Percentiles rank a stretch among this genome's conserved stretches.
Conservation (phyloP, 1,140 invertebrate species). For the Ips nitidus region DNA sequence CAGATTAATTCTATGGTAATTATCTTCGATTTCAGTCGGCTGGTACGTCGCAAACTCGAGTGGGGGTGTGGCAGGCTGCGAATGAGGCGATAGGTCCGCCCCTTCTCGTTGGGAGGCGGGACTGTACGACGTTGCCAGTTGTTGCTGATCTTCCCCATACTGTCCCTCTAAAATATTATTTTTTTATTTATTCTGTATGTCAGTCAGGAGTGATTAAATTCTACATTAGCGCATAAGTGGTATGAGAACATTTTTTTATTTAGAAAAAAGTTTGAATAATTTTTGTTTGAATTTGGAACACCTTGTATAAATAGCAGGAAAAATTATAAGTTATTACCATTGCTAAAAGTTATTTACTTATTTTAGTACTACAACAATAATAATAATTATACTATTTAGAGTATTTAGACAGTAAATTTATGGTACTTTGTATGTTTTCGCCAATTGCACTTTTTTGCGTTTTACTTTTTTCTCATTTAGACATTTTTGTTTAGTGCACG, state of each 20-base stretch:
- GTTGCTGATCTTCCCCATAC: conserved; percentile 7
- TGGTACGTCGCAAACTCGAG: conserved; percentile 45
- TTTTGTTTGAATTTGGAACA: too few species aligned
- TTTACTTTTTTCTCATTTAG: too few species aligned
- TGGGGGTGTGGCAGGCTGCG: conserved; percentile 45
- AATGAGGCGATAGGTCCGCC: conserved; percentile 48
- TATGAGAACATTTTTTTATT: not conserved
- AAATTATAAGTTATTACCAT: too few species aligned
- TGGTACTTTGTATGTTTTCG: too few species aligned
- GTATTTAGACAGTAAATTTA: too few species aligned
- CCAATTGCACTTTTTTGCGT: too few species aligned
- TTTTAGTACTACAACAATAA: too few species aligned
- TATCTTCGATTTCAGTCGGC: conserved; percentile 39
- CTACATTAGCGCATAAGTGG: not conserved
- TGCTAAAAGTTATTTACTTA: too few species aligned
- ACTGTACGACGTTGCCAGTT: conserved; percentile 41
- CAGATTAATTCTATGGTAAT: conserved; percentile 30
- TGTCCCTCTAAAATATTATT: conserved; percentile 8
- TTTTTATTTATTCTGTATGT: not conserved
- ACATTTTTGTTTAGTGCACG: too few species aligned
- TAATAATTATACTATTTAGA: too few species aligned
- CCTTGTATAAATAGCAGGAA: too few species aligned
- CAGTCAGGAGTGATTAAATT: not conserved
- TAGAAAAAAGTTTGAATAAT: not conserved
- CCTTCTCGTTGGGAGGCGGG: conserved; percentile 49